Percentiles rank a stretch among this genome's conserved stretches.
phyloP scores from a whole-genome alignment of 64 coral and sea anemone species.

The Dendrophyllia cribrosa region DNA sequence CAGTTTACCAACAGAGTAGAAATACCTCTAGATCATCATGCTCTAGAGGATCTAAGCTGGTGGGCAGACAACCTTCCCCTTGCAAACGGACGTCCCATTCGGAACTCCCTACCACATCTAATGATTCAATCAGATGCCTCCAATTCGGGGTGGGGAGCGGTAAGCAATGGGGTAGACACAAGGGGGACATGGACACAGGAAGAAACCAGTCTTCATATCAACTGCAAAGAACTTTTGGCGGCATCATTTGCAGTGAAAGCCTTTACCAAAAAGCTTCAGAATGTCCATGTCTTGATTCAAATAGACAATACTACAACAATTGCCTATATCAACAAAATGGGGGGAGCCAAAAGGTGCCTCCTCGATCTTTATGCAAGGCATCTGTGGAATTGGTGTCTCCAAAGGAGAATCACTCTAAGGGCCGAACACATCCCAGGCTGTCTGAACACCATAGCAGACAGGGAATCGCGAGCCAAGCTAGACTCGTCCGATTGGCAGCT shows the following conservation, averaged over 20 bases:
- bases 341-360: background rate
- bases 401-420: background rate
- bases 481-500: conserved; percentile 24
- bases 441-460: conserved; percentile 27
- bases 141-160: conserved; percentile 36
- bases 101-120: conserved; percentile 18
- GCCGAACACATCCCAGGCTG: conserved; percentile 56
- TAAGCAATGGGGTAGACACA: conserved; percentile 24
- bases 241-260: conserved; percentile 13
- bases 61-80: background rate
- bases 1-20: background rate
- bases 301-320: conserved; percentile 46
- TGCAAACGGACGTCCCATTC: conserved; percentile 4
- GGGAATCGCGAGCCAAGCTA: conserved; percentile 5
- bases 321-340: conserved; percentile 45
- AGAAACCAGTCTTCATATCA: conserved; percentile 35
- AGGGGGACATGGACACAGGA: conserved; percentile 22
- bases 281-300: conserved; percentile 19
- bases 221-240: background rate
- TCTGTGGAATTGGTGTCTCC: conserved; percentile 20
- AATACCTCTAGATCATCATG: background rate
- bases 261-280: conserved; percentile 17
- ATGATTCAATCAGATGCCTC: conserved; percentile 56
- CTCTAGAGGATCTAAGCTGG: conserved; percentile 16
- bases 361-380: conserved; percentile 5